These are phyloP conservation scores for Drosophila mayri DNA, from an alignment of 1,140 invertebrate species.

Conservation along the genomic window DNA sequence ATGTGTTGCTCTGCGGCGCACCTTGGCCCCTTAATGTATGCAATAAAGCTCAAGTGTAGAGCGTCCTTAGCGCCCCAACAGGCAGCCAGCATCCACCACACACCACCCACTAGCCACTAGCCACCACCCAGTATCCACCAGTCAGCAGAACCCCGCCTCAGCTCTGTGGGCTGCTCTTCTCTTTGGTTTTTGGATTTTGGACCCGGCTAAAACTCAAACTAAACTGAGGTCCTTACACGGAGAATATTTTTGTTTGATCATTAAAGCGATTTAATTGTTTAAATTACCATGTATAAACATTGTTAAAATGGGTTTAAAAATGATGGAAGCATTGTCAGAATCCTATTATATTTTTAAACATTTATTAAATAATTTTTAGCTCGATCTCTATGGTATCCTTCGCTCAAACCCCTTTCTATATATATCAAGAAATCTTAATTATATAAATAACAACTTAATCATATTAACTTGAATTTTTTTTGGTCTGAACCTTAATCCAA, in stretches of 20 bases:
- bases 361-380: too few relatives aligned
- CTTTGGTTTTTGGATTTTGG: conserved; percentile 35
- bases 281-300: background rate
- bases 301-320: background rate
- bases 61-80: conserved; percentile 36
- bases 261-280: background rate
- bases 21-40: conserved; percentile 82
- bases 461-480: too few relatives aligned
- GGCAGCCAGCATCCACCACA: conserved; percentile 19
- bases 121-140: background rate
- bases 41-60: conserved; percentile 81
- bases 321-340: rapidly evolving
- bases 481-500: too few relatives aligned
- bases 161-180: conserved; percentile 9
- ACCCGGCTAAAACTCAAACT: conserved; percentile 42
- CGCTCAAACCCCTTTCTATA: too few relatives aligned
- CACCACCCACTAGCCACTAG: conserved; percentile 1
- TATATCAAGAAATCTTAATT: too few relatives aligned
- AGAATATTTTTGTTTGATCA: background rate
- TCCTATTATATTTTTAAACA: background rate
- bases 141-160: background rate
- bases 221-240: conserved; percentile 36
- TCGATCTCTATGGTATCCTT: too few relatives aligned
- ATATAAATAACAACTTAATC: too few relatives aligned
- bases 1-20: conserved; percentile 70